A percentile compares a stretch with the other conserved stretches of the same genome.
phyloP scores from a whole-genome alignment of 2,888 invertebrate genomes.

The Harpalus rufipes region DNA sequence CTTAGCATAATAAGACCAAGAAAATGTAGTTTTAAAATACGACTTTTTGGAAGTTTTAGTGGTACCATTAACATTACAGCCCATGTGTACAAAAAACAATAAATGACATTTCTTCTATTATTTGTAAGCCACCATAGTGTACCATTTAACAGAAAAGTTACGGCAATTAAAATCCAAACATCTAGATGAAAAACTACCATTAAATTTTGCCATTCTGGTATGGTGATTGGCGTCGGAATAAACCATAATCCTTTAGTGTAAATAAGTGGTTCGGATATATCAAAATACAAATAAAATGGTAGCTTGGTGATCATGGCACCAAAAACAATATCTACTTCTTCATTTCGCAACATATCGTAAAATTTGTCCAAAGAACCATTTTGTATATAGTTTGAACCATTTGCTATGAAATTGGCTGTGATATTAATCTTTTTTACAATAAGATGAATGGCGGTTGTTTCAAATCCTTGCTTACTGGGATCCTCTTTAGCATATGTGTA shows the following conservation, averaged over 20 bases:
- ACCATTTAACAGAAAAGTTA: conserved; percentile 72
- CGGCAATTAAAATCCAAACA: conserved; percentile 78
- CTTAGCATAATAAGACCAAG: neutral
- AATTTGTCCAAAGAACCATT: neutral
- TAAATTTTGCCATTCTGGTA: conserved; percentile 79
- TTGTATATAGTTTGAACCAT: neutral
- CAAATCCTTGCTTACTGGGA: conserved; percentile 2
- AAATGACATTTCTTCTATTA: conserved; percentile 28
- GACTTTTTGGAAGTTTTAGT: neutral
- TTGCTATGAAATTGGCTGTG: too few species aligned
- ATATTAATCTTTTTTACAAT: neutral
- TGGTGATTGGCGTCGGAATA: conserved; percentile 77
- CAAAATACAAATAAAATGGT: neutral
- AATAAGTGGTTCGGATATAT: neutral
- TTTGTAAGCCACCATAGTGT: conserved; percentile 61
- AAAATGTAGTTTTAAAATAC: conserved; percentile 6
- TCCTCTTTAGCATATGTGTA: neutral
- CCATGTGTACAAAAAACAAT: conserved; percentile 67
- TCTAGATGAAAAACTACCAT: conserved; percentile 77
- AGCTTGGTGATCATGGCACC: neutral
- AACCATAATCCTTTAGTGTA: conserved; percentile 5
- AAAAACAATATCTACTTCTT: neutral
- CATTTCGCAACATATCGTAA: neutral
- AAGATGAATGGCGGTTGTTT: neutral
- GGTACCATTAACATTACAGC: conserved; percentile 76